Conservation (phyloP, 2,888 invertebrate species). For the Morpho achilles region DNA sequence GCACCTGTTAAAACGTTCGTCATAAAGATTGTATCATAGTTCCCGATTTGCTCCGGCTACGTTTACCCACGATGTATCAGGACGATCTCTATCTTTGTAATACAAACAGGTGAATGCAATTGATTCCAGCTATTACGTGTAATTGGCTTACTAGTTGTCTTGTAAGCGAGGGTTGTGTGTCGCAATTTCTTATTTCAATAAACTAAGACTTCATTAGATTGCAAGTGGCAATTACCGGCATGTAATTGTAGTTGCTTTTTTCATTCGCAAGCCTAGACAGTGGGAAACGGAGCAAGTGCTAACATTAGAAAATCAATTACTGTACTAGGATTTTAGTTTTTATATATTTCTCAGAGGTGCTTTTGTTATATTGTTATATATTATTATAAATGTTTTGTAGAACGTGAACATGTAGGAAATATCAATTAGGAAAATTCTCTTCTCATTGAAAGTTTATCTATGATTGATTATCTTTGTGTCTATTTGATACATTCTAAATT, state of each 20-base stretch:
- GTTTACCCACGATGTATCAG: conserved; percentile 18
- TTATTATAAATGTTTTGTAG: too few relatives aligned
- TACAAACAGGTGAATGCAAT: conserved; percentile 42
- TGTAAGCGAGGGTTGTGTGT: conserved; percentile 44
- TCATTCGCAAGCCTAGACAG: conserved; percentile 37
- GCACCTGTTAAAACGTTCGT: conserved; percentile 33
- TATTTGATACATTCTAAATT: too few relatives aligned
- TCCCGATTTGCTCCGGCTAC: conserved; percentile 23
- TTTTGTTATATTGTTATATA: too few relatives aligned
- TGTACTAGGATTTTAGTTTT: conserved; percentile 18
- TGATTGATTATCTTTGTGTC: too few relatives aligned
- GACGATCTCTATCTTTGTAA: conserved; percentile 21
- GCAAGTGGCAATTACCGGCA: conserved; percentile 46
- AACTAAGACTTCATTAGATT: conserved; percentile 55
- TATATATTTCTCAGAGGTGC: not conserved
- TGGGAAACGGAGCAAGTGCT: conserved; percentile 67
- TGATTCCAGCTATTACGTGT: conserved; percentile 48
- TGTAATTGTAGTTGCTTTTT: conserved; percentile 42
- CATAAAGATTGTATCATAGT: conserved; percentile 29
- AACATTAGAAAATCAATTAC: conserved; percentile 54
- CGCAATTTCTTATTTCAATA: conserved; percentile 70
- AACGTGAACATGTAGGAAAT: too few relatives aligned
- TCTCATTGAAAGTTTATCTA: too few relatives aligned
- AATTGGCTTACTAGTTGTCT: conserved; percentile 50
- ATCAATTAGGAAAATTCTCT: too few relatives aligned